Conservation (phyloP, 2,797 vertebrate genomes). For the Sphaeramia orbicularis region DNA sequence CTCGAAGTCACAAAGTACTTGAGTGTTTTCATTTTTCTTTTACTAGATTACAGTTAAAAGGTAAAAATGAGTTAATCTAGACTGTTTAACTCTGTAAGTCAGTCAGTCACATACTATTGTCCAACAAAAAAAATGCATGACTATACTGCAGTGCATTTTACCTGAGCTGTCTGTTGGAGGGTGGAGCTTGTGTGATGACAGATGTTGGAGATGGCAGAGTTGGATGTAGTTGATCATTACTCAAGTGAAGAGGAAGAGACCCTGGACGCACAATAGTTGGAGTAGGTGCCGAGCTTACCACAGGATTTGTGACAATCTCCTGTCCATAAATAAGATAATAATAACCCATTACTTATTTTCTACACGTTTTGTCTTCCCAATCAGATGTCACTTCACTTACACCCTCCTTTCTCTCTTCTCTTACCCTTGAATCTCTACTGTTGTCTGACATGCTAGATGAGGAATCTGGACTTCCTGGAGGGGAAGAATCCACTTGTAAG, state of each 20-base stretch:
- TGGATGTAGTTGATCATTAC: conserved; percentile 92
- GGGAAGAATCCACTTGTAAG: conserved; percentile 93
- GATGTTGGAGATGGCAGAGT: conserved; percentile 98
- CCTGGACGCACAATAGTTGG: conserved; percentile 96
- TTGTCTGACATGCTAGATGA: conserved; percentile 86
- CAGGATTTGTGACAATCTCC: conserved; percentile 88
- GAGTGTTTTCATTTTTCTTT: too few relatives aligned
- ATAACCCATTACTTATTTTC: not conserved
- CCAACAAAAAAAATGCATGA: conserved; percentile 15
- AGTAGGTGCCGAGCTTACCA: conserved; percentile 90
- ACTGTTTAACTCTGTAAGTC: too few relatives aligned
- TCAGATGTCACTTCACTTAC: not conserved
- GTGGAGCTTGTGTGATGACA: conserved; percentile 97
- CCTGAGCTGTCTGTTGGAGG: conserved; percentile 95
- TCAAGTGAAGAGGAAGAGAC: conserved; percentile 93
- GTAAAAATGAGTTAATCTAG: too few relatives aligned
- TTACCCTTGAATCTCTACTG: conserved; percentile 75
- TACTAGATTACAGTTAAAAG: too few relatives aligned
- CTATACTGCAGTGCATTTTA: conserved; percentile 72
- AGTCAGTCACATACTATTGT: too few relatives aligned
- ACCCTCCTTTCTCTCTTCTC: conserved; percentile 29
- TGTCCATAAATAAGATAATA: conserved; percentile 64
- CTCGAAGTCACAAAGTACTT: too few relatives aligned
- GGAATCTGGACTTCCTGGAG: conserved; percentile 90
- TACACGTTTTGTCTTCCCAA: not conserved